Evolutionary conservation across 2,113 vertebrate genomes (phyloP), one percentile per base, ranked within the genome.

Genomic region (Anolis sagrei): DNA sequence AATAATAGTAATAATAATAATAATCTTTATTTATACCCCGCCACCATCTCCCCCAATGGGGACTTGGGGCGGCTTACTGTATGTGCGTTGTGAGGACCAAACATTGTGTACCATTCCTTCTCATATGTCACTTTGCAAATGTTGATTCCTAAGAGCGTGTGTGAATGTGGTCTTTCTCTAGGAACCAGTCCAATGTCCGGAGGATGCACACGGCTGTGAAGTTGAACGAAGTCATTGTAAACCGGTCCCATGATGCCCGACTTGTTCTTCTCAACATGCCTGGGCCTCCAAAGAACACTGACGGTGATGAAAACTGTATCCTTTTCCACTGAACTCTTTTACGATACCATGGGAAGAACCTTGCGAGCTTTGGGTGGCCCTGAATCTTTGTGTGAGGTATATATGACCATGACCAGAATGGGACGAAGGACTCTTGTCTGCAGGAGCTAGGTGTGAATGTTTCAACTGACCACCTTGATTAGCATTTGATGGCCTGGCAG

Each of bases 241-340:
- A 98, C 87, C 96, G 96, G 82, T 99, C 98, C 77, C 99, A 99
- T 0, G 98, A 99, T n/a, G 98, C 98, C 87, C 97, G 97, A 88
- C 94, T 99, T 76, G 99, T 99, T 88, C 97, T 99, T 36, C 97
- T 99, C 87, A 99, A 99, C 96, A 99, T 99, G 99, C 99, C 99
- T 0, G 99, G 98, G 14, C 98, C 99, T n/a, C 99, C 98, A 8
- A 98, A 98, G 86, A 98, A 98, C 88, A 95, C 96, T 1, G 98
- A 98, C 5, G 98, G 98, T 29, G 98, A 99, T 82, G 99, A 99
- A 93, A 99, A 99, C 94, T 99, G 98, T 99, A 99, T 99, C 98
- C 97, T 97, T 98, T 68, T 62, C 44, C 18, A 58, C 81, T 23
- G 86, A 48, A 90, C n/a, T 58, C 85, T 2, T 44, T 44, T 79